Base-by-base conservation (phyloP, 2,113 vertebrate genomes). In the Sisor rabdophorus region DNA sequence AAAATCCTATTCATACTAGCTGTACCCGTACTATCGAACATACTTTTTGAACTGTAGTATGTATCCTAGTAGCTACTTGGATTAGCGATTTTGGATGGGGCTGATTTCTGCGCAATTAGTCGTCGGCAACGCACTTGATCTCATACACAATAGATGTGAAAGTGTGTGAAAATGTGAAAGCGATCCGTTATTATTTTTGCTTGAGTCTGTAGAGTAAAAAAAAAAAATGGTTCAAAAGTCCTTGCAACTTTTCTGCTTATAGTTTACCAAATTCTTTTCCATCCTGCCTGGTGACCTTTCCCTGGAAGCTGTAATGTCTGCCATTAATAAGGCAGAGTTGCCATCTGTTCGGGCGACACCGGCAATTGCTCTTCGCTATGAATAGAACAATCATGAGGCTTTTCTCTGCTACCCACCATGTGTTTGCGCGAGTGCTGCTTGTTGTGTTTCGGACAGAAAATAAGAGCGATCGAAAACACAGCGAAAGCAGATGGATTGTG, bases 61-160 rank as follows among this genome's bases (percentile, higher is more conserved):
- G n/a, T n/a, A n/a, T n/a, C n/a, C n/a, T 36, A 36, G 32, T 36
- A 36, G 3, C 32, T 36, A 36, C 32, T 36, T 36, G 6, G 6
- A 6, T 36, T 36, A 3, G 32, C 6, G 48, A 16, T 50, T 16
- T 13, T 16, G 48, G 48, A 16, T 11, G 48, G 48, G 48, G 48
- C 15, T 2, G 10, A 11, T 50, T 15, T 65, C 1, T 44, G 5
- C 6, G 6, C 44, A 86, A 88, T 84, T 75, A 83, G 64, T 84
- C 83, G 84, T 81, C 86, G 84, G 80, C 77, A 73, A 81, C 76
- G 76, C 71, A 75, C 79, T 73, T 74, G 76, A 79, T 82, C 84
- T 76, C n/a, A 81, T 80, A 65, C 60, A 59, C 82, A 78, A 60
- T n/a, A 4, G 55, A 13, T 59, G n/a, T n/a, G n/a, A n/a, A n/a